Evolutionary conservation across 2,113 vertebrate species (phyloP).

Genomic region (Otis tarda): DNA sequence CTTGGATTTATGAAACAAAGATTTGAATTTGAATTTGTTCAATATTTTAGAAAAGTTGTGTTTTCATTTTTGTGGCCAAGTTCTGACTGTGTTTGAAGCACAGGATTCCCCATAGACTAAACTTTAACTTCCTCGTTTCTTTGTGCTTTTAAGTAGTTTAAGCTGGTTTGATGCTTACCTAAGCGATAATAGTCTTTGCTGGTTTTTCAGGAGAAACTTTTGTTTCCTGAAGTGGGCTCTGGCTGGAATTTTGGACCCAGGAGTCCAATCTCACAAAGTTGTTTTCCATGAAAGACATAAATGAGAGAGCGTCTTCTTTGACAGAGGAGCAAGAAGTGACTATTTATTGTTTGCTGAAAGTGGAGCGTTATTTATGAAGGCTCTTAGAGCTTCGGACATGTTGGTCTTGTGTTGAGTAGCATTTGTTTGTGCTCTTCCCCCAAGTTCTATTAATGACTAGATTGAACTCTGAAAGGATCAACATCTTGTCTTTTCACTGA

Average conservation of each 20-base stretch:
- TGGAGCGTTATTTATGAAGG: background rate
- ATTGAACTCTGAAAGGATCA: background rate
- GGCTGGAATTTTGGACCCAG: background rate
- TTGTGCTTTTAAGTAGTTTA: background rate
- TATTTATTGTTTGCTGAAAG: background rate
- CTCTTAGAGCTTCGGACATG: background rate
- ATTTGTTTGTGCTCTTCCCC: background rate
- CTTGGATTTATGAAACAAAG: slow-evolving; percentile 11
- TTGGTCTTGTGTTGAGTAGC: background rate
- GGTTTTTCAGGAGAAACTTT: background rate
- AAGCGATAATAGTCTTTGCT: background rate
- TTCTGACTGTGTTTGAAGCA: background rate
- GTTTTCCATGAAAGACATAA: background rate
- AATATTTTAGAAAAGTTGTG: background rate
- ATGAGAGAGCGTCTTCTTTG: background rate
- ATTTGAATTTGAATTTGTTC: slow-evolving; percentile 11
- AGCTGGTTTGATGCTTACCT: background rate
- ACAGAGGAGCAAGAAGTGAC: background rate
- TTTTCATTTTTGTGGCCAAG: background rate
- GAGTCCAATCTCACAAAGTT: background rate
- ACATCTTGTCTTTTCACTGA: background rate
- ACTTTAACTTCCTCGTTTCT: background rate
- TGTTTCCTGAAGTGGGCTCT: background rate
- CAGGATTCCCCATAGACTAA: background rate
- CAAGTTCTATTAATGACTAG: background rate